These are phyloP conservation scores for Pterocles burchelli DNA, from an alignment of 2,113 vertebrate species.

Conservation along the genomic window DNA sequence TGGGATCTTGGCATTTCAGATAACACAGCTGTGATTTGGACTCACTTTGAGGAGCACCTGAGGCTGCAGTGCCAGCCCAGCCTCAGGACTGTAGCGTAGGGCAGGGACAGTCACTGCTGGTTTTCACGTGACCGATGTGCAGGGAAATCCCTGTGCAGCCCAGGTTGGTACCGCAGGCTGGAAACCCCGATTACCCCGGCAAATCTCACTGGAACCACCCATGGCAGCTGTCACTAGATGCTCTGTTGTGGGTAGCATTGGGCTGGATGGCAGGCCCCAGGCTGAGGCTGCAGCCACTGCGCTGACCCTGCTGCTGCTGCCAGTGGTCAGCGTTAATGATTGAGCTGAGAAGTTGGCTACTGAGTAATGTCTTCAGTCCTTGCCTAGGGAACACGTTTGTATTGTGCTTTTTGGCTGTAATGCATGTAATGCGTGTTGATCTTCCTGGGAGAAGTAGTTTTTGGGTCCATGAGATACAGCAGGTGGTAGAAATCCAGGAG, in stretches of 20 bases:
- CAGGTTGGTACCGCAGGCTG: neutral
- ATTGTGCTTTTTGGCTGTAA: neutral
- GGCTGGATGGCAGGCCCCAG: neutral
- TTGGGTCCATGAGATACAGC: neutral
- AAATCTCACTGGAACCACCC: neutral
- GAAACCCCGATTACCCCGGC: fast-evolving
- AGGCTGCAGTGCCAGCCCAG: neutral
- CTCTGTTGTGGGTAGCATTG: neutral
- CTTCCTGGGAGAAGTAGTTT: neutral
- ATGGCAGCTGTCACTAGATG: neutral
- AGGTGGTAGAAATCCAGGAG: neutral
- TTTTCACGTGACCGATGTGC: neutral
- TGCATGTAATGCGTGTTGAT: neutral
- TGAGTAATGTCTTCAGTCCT: neutral
- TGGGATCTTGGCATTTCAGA: fast-evolving
- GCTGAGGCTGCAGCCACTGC: neutral
- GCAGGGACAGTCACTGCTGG: neutral
- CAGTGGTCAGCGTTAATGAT: fast-evolving
- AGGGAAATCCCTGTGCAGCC: neutral
- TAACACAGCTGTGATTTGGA: neutral
- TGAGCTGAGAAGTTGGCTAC: neutral
- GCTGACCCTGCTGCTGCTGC: neutral
- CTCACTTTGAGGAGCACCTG: neutral
- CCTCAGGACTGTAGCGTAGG: neutral
- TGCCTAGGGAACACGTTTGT: neutral